Base-by-base conservation (phyloP, 2,113 vertebrate genomes). In the Eolophus roseicapilla region DNA sequence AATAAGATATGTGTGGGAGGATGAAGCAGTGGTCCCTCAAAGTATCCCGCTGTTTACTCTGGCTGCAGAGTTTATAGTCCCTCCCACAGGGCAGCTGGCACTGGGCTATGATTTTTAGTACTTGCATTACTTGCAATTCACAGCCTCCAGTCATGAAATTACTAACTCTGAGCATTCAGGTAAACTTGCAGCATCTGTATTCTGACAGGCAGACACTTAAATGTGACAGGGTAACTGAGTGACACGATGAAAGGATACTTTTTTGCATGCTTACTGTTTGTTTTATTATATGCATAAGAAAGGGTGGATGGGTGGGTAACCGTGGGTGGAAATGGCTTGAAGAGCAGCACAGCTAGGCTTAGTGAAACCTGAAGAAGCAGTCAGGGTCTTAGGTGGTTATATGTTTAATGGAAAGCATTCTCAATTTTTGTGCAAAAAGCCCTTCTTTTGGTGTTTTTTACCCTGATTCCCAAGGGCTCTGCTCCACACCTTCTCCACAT, bases 101-200 rank as follows among this genome's bases (percentile, higher is more conserved):
- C 74, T 82, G 85, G 90, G 77, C 88, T 91, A 90, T 92, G 95
- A 96, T 91, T 91, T 96, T 96, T 95, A 82, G 80, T 77, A 74
- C 90, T 94, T 82, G 82, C 65, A 64, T 85, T 92, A 97, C 97
- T 97, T 97, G 95, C 94, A 96, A 93, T 94, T 98, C 95, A 95
- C 94, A 97, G 94, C 86, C 93, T 92, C 63, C 82, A 95, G 95
- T 97, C 95, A 96, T 81, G 93, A 96, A 97, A 96, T 96, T 92
- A 96, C 91, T 96, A 93, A 84, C 67, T 95, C 68, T 87, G 83
- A 96, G 92, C 94, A 80, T 86, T 90, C 82, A 97, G 94, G 95
- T 97, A 91, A 89, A 97, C 79, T 84, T 20, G 64, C 55, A 97
- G 89, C 95, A 95, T 96, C 94, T 97, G 95, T 79, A 89, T 64